Evolutionary conservation across 1,140 invertebrate species (phyloP), one percentile per base, ranked within the genome.

Genomic region (Hylaeus anthracinus): DNA sequence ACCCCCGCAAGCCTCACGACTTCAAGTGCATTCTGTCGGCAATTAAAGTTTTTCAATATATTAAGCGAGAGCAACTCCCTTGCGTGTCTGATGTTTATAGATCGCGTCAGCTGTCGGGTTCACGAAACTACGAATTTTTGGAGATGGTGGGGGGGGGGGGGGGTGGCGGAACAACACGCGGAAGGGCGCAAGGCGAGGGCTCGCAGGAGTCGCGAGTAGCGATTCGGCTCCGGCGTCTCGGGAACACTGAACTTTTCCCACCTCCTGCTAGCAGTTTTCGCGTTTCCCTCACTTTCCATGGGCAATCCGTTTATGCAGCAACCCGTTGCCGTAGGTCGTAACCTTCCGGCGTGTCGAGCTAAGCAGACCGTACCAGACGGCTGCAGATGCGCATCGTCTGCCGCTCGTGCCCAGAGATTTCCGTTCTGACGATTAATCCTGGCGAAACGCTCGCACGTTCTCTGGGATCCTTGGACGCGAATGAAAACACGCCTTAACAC

Each of bases 271-370:
- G 14, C 9, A 41, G 64, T 61, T 72, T 71, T 79, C 37, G 15
- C 37, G 26, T 70, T 56, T 72, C 80, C 55, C 39, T 79, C 43
- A 10, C 56, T 12, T 39, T 73, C 12, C 45, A 48, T 48, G 6
- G 5, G 66, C 56, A 66, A 66, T 3, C 70, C 81, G 58, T 75
- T 85, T 80, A 83, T 82, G 76, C 81, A 70, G 12, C 81, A 74
- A 85, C 60, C 83, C 85, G 53, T 85, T 86, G 81, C 86, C 74
- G 41, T 83, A 83, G 85, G 84, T 87, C 85, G 85, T 83, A 85
- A 87, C 77, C 85, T 87, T 83, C 83, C 84, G 85, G 85, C 81
- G 77, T 83, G 84, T 85, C 81, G 83, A 78, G 85, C 48, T 67
- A 85, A 83, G 83, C 85, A 74, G 81, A 87, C 81, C 81, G 86